Evolutionary conservation across 2,797 vertebrate species (phyloP).

Genomic region (Tauraco hartlaubi): DNA sequence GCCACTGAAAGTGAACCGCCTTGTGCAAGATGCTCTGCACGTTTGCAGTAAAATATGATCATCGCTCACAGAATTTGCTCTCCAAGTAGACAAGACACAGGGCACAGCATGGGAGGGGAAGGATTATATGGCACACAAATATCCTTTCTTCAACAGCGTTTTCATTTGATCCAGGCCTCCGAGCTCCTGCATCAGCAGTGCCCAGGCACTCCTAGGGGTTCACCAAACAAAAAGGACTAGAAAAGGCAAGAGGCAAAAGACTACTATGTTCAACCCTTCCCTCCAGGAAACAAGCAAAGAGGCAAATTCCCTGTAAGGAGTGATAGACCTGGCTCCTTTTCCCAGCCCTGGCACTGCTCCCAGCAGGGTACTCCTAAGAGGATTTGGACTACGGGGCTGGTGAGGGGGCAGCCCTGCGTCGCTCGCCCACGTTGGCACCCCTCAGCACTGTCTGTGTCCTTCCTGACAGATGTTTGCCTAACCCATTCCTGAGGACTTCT

Average conservation of each 20-base stretch:
- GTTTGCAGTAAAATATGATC: background rate
- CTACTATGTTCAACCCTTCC: background rate
- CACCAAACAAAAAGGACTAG: background rate
- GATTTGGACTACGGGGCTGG: accelerated
- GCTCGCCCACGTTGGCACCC: background rate
- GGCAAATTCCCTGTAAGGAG: background rate
- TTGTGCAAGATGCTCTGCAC: background rate
- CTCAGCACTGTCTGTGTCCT: background rate
- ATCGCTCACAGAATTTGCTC: background rate
- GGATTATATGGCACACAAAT: background rate
- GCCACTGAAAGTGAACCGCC: background rate
- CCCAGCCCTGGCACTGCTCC: accelerated
- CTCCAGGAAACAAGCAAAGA: background rate
- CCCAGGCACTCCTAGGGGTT: background rate
- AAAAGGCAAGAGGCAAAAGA: background rate
- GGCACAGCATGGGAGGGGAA: background rate
- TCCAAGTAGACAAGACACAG: background rate
- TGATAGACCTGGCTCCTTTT: background rate
- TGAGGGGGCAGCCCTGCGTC: background rate
- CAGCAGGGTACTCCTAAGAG: background rate
- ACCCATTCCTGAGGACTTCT: background rate
- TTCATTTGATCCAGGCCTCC: background rate
- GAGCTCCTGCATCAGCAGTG: background rate
- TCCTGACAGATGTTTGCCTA: background rate
- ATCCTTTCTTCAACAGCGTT: background rate